A percentile compares a stretch with the other conserved stretches of the same genome.
phyloP scores from a whole-genome alignment of 2,113 vertebrate species.

The Smithornis capensis region DNA sequence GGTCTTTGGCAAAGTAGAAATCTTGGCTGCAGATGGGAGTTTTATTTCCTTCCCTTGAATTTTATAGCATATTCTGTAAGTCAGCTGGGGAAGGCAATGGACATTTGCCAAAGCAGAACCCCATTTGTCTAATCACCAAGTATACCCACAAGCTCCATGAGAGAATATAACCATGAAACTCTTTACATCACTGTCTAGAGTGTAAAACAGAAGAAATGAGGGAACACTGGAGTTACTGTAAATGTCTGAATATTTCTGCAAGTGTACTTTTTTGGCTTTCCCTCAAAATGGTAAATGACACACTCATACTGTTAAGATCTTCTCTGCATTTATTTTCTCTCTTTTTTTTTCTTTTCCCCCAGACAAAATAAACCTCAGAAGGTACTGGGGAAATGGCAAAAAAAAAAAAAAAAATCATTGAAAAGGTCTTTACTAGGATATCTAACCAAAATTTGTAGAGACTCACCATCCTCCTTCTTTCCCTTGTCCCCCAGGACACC shows the following conservation, averaged over 20 bases:
- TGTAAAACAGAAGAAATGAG: conserved; percentile 15
- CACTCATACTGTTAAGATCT: neutral
- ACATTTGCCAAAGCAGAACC: conserved; percentile 62
- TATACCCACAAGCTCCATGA: conserved; percentile 55
- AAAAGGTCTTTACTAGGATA: neutral
- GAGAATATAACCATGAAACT: conserved; percentile 32
- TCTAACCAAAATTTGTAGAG: neutral
- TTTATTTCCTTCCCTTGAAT: conserved; percentile 64
- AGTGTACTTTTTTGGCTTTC: neutral
- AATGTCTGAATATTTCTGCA: conserved; percentile 16
- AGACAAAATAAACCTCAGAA: neutral
- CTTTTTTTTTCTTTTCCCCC: neutral
- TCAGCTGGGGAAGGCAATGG: conserved; percentile 63
- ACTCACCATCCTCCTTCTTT: neutral
- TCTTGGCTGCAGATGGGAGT: conserved; percentile 58
- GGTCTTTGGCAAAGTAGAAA: conserved; percentile 59
- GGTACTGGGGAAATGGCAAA: neutral
- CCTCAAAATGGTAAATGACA: neutral
- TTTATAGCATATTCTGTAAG: conserved; percentile 62
- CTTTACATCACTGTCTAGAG: conserved; percentile 29
- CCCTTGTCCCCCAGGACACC: neutral
- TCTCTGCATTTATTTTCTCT: neutral
- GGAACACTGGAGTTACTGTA: neutral
- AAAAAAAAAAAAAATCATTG: neutral
- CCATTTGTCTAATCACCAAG: conserved; percentile 67